Evolutionary conservation across 2,797 vertebrate species (phyloP).

Genomic region (Acanthurus tractus): DNA sequence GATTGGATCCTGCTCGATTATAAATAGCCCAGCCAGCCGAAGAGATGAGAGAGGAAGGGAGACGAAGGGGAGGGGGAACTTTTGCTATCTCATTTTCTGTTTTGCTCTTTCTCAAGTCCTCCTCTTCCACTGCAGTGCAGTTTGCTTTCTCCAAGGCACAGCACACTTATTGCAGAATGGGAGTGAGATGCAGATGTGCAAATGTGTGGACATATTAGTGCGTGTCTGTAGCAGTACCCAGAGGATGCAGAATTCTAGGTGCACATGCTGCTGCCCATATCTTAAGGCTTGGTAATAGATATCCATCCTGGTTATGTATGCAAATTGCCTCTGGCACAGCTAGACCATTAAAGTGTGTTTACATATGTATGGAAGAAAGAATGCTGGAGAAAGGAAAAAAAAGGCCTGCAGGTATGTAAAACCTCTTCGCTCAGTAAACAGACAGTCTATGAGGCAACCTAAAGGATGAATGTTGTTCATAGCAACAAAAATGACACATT

Average conservation of each 20-base stretch:
- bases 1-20: conserved; percentile 83
- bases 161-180: conserved; percentile 47
- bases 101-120: conserved; percentile 35
- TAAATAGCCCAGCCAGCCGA: conserved; percentile 81
- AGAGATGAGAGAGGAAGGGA: conserved; percentile 33
- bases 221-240: conserved; percentile 8
- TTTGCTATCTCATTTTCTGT: conserved; percentile 50
- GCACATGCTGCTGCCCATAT: conserved; percentile 29
- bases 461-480: conserved; percentile 2
- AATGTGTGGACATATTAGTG: conserved; percentile 7
- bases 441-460: neutral
- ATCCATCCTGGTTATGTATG: conserved; percentile 46
- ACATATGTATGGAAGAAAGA: conserved; percentile 12
- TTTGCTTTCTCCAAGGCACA: conserved; percentile 45
- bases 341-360: conserved; percentile 21
- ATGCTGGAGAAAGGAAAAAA: neutral
- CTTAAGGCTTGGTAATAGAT: conserved; percentile 38
- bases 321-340: conserved; percentile 25
- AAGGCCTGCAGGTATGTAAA: conserved; percentile 2
- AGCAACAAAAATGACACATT: neutral
- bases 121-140: conserved; percentile 67
- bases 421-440: conserved; percentile 11
- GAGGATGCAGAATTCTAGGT: conserved; percentile 9
- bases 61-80: conserved; percentile 17
- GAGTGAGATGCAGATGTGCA: conserved; percentile 28